phyloP scores from a whole-genome alignment of 2,888 invertebrate genomes.

The Cerastis leucographa region DNA sequence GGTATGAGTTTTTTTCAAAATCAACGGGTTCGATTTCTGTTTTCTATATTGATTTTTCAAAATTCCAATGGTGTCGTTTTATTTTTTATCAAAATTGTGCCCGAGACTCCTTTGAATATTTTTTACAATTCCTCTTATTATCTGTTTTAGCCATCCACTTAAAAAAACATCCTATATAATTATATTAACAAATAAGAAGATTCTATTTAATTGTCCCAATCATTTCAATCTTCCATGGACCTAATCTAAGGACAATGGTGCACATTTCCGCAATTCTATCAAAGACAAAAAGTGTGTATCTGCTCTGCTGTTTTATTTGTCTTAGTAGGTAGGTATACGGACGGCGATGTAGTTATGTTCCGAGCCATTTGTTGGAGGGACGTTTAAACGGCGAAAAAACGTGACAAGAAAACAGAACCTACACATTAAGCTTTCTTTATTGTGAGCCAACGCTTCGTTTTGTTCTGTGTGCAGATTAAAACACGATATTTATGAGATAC shows the following conservation, averaged over 20 bases:
- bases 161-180: not conserved
- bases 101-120: not conserved
- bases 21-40: not conserved
- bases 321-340: conserved; percentile 75
- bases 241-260: conserved; percentile 17
- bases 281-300: conserved; percentile 59
- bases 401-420: conserved; percentile 87
- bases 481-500: conserved; percentile 80
- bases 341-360: conserved; percentile 83
- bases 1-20: not conserved
- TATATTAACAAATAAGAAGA: not conserved
- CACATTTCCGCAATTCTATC: conserved; percentile 42
- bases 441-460: conserved; percentile 79
- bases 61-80: not conserved
- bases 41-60: not conserved
- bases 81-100: not conserved
- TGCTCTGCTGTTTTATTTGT: conserved; percentile 71
- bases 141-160: not conserved
- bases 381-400: conserved; percentile 87
- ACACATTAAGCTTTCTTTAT: conserved; percentile 86
- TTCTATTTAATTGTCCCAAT: not conserved
- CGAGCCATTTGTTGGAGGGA: conserved; percentile 84
- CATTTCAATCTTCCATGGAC: conserved; percentile 14
- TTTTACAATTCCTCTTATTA: not conserved
- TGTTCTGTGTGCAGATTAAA: conserved; percentile 85